These are phyloP conservation scores for Ctenopoma multispine DNA, from an alignment of 2,797 vertebrate species.

Conservation along the genomic window DNA sequence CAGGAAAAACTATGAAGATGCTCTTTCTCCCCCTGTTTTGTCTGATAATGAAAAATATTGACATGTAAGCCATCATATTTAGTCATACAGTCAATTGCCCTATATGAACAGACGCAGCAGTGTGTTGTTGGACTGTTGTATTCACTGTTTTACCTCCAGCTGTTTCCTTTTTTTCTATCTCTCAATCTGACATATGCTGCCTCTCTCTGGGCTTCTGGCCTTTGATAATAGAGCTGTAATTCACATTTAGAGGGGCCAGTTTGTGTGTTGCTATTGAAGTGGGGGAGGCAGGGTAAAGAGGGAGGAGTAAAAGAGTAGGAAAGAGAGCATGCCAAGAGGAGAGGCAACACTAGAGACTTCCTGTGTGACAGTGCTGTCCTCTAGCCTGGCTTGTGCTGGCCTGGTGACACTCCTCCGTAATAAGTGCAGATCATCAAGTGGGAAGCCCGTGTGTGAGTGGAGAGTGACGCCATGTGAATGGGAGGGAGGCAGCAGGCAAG, in stretches of 20 bases:
- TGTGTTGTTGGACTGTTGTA: background rate
- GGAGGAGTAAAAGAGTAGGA: conserved; percentile 2
- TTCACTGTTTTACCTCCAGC: background rate
- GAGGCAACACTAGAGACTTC: conserved; percentile 20
- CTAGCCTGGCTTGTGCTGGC: background rate
- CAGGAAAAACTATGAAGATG: too few relatives aligned
- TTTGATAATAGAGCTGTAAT: conserved; percentile 64
- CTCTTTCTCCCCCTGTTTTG: background rate
- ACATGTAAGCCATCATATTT: background rate
- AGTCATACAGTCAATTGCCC: background rate
- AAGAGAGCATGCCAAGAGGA: conserved; percentile 17
- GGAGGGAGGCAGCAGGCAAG: conserved; percentile 58
- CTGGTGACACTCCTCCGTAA: conserved; percentile 23
- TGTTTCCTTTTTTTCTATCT: background rate
- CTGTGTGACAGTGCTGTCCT: background rate
- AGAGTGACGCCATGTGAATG: conserved; percentile 54
- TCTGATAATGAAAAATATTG: background rate
- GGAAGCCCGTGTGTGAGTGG: conserved; percentile 41
- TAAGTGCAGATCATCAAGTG: conserved; percentile 45
- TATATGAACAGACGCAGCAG: background rate
- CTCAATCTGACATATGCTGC: conserved; percentile 10
- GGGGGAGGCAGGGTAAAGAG: conserved; percentile 2
- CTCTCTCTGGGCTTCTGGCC: conserved; percentile 37
- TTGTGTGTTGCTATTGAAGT: conserved; percentile 28
- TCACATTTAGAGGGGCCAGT: conserved; percentile 45